phyloP scores from a whole-genome alignment of 2,113 vertebrate genomes.

The Geococcyx californianus region DNA sequence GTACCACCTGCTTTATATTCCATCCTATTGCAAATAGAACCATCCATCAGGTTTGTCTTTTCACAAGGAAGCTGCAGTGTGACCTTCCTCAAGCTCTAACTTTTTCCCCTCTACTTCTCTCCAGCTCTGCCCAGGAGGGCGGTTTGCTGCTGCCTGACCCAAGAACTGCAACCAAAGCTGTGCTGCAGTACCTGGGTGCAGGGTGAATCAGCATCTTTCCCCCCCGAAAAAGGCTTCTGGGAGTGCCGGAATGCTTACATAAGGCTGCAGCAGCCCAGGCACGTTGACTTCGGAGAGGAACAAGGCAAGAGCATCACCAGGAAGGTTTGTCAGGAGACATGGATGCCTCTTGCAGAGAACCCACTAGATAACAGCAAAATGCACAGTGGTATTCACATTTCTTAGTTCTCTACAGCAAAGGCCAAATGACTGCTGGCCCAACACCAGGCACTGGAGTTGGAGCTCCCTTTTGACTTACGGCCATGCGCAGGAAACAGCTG shows the following conservation, averaged over 20 bases:
- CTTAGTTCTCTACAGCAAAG: background rate
- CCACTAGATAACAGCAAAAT: background rate
- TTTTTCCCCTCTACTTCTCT: background rate
- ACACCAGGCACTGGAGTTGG: accelerated
- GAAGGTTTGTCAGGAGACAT: background rate
- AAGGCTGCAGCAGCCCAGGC: constrained; percentile 31
- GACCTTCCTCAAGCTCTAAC: background rate
- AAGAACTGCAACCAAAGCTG: background rate
- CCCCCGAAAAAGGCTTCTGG: background rate
- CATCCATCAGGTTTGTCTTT: background rate
- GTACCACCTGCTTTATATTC: background rate
- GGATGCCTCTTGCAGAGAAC: background rate
- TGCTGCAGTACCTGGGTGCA: background rate
- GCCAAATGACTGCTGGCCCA: background rate
- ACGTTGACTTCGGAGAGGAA: background rate
- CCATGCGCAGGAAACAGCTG: background rate
- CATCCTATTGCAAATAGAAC: background rate
- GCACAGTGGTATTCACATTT: background rate
- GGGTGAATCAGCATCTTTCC: constrained; percentile 50
- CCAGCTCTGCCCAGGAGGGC: background rate
- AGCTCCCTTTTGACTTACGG: background rate
- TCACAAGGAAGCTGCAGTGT: background rate
- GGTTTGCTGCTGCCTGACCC: background rate
- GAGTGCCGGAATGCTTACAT: constrained; percentile 30
- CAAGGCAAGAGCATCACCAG: background rate